phyloP scores from a whole-genome alignment of 2,113 vertebrate species.

The Laticauda laticaudata region DNA sequence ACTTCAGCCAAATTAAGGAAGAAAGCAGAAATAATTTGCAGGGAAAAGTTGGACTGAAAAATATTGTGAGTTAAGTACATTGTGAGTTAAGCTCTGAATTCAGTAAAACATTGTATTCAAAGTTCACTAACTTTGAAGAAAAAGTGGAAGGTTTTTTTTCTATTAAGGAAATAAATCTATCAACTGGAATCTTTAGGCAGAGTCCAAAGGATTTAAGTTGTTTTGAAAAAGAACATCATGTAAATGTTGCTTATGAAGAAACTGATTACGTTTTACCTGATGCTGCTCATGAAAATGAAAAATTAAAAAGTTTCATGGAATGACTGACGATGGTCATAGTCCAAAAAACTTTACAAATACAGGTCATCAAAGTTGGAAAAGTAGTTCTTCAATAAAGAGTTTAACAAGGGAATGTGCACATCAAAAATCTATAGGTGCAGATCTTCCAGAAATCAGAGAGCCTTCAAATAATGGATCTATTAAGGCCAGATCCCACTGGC shows the following conservation, averaged over 20 bases:
- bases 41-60: conserved; percentile 41
- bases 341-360: conserved; percentile 59
- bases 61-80: no score
- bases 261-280: conserved; percentile 15
- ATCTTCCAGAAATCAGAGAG: background rate
- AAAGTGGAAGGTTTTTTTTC: conserved; percentile 43
- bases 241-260: background rate
- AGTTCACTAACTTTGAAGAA: conserved; percentile 46
- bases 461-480: conserved; percentile 24
- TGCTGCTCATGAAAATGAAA: conserved; percentile 23
- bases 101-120: conserved; percentile 30
- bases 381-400: conserved; percentile 31
- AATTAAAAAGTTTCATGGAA: background rate
- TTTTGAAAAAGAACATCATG: conserved; percentile 40
- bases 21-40: conserved; percentile 34
- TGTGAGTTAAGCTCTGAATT: no score
- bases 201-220: conserved; percentile 43
- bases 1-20: conserved; percentile 24
- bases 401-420: conserved; percentile 44
- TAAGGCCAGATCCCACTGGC: no score
- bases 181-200: conserved; percentile 43
- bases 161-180: conserved; percentile 55
- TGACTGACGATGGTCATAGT: conserved; percentile 44
- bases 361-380: conserved; percentile 44
- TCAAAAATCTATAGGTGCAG: conserved; percentile 35